These are phyloP conservation scores for Deroptyus accipitrinus DNA, from an alignment of 2,113 vertebrate species.

Conservation along the genomic window DNA sequence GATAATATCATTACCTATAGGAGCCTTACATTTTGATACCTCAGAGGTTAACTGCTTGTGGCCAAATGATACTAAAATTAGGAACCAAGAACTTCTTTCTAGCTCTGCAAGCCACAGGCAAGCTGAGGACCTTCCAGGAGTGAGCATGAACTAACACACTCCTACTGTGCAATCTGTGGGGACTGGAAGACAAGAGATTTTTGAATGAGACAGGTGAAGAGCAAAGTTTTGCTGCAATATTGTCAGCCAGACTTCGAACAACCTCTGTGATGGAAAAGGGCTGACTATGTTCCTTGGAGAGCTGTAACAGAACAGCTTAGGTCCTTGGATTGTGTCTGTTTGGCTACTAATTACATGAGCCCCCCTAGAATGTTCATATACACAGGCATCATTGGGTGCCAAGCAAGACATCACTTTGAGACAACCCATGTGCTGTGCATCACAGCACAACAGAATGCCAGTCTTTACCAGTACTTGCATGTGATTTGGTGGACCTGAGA, in stretches of 20 bases:
- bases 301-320: neutral
- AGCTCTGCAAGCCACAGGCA: neutral
- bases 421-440: neutral
- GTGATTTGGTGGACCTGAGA: neutral
- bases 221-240: neutral
- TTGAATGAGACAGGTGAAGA: neutral
- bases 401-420: neutral
- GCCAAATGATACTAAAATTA: neutral
- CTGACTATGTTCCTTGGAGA: neutral
- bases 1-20: neutral
- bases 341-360: neutral
- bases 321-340: neutral
- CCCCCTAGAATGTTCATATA: neutral
- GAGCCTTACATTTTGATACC: neutral
- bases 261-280: neutral
- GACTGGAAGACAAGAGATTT: neutral
- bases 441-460: neutral
- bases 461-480: neutral
- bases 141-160: neutral
- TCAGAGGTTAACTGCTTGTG: neutral
- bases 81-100: neutral
- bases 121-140: neutral
- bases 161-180: neutral
- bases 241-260: conserved; percentile 5
- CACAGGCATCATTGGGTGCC: neutral